Conservation (phyloP, 1,140 invertebrate species). For the Euura saliciscinereae region DNA sequence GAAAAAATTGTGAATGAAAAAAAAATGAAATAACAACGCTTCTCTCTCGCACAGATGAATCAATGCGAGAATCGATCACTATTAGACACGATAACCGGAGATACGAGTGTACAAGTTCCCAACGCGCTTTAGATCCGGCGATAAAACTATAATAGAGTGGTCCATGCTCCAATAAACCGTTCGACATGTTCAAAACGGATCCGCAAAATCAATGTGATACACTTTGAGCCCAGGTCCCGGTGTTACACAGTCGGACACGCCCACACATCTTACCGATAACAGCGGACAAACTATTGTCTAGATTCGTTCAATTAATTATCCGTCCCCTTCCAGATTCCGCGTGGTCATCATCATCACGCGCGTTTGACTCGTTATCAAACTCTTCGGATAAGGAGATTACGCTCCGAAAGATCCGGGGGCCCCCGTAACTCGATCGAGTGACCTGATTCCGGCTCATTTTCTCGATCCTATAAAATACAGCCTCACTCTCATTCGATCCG, state of each 20-base stretch:
- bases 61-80: neutral
- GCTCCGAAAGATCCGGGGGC: too few species aligned
- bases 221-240: neutral
- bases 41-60: neutral
- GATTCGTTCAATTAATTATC: too few species aligned
- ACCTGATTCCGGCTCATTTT: too few species aligned
- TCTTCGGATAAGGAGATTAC: too few species aligned
- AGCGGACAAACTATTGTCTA: neutral
- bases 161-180: neutral
- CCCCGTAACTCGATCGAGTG: too few species aligned
- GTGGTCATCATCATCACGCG: too few species aligned
- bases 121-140: neutral
- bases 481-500: too few species aligned
- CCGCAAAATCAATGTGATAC: neutral
- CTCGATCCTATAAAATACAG: too few species aligned
- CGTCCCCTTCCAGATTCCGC: too few species aligned
- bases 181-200: neutral
- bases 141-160: neutral
- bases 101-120: neutral
- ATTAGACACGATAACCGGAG: neutral
- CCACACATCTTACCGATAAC: neutral
- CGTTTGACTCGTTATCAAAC: too few species aligned
- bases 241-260: constrained; percentile 5
- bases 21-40: too few species aligned
- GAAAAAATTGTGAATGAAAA: too few species aligned